Evolutionary conservation across 2,888 invertebrate genomes (phyloP).

Genomic region (Rhorus exstirpatorius): DNA sequence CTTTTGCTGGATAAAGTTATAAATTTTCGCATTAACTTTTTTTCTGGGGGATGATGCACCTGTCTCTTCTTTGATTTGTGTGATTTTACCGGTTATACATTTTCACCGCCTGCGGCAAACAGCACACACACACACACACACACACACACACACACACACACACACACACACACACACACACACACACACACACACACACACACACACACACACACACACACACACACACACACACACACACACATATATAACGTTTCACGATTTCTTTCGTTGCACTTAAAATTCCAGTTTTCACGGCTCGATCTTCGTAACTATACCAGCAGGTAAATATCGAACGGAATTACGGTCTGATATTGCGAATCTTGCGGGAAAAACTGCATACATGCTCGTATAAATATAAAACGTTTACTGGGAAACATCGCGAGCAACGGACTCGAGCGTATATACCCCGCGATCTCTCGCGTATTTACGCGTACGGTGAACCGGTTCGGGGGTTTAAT

Average conservation of each 20-base stretch:
- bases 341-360: constrained; percentile 30
- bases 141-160: no score
- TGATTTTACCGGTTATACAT: constrained; percentile 28
- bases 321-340: constrained; percentile 28
- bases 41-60: no score
- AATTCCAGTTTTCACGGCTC: constrained; percentile 53
- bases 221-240: no score
- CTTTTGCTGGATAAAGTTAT: no score
- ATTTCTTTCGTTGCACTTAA: constrained; percentile 25
- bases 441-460: neutral
- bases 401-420: constrained; percentile 23
- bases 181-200: no score
- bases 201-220: no score
- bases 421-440: constrained; percentile 55
- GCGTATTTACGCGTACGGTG: constrained; percentile 47
- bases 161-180: no score
- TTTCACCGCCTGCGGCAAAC: constrained; percentile 14
- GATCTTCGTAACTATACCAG: constrained; percentile 10
- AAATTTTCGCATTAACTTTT: no score
- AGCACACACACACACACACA: no score
- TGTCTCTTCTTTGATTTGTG: neutral
- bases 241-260: neutral
- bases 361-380: constrained; percentile 46
- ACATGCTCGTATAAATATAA: neutral
- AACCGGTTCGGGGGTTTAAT: constrained; percentile 61